Base-by-base conservation (phyloP, 2,888 invertebrate species). In the Candidula unifasciata region DNA sequence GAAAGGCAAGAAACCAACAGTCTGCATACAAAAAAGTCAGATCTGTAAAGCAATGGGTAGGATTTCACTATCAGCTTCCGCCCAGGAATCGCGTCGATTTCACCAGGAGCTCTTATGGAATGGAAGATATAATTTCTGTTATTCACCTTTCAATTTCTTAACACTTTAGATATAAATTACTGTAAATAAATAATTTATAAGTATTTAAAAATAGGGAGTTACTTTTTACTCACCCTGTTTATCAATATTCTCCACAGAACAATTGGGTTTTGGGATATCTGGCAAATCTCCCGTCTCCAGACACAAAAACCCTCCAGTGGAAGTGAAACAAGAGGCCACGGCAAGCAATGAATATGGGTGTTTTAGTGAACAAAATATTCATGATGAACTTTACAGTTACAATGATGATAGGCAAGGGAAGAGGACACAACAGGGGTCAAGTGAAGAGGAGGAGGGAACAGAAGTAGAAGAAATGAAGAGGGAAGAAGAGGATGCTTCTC, bases 331-430 rank as follows among this genome's bases (percentile, higher is more conserved):
- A 27, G 86, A 87, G 21, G 13, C 60, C 16, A 44, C n/a, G n/a
- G 33, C 71, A 57, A 83, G 80, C 54, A 57, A 71, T 44, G 84
- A 86, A 30, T 82, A 78, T 21, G 86, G 86, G 37, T 69, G 78
- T 18, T 77, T 57, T 8, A 82, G 80, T 60, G 86, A 87, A 37
- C 68, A 57, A 2, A 83, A 85, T 37, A 64, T 74, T 18, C 77
- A 83, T 33, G 83, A 81, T 52, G 73, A 74, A 6, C 13, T 33
- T 10, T n/a, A 69, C 52, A 69, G 33, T 60, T 85, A 82, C 24
- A 82, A 69, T 71, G 86, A 86, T 44, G 78, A 85, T 35, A 81
- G 71, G 16, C 57, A 35, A 52, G 80, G 68, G n/a, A 52, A 76
- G 5, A 54, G 66, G 13, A 60, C 33, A 18, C 77, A 69, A n/a